A percentile compares a stretch with the other conserved stretches of the same genome.
These are phyloP conservation scores for Corapipo altera DNA, from an alignment of 2,113 vertebrate species.

Conservation along the genomic window DNA sequence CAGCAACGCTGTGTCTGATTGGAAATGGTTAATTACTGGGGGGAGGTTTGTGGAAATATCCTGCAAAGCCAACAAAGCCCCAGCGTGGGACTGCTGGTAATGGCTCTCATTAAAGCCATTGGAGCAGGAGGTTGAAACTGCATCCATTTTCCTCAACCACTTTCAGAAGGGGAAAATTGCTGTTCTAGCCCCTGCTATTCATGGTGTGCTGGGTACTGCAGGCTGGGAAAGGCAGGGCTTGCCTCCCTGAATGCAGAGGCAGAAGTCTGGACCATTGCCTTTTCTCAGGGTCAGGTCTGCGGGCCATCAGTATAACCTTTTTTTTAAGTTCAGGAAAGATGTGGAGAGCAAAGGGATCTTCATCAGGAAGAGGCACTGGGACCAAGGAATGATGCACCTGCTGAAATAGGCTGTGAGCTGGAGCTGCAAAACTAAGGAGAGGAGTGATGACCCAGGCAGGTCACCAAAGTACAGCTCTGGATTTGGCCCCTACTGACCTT, in stretches of 20 bases:
- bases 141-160: background rate
- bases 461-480: rapidly evolving
- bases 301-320: background rate
- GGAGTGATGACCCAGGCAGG: background rate
- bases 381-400: background rate
- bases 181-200: background rate
- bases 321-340: background rate
- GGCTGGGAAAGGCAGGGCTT: background rate
- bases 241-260: background rate
- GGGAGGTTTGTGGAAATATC: background rate
- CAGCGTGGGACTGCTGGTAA: background rate
- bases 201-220: background rate
- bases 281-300: background rate
- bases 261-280: background rate
- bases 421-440: background rate
- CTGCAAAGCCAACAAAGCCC: background rate
- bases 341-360: background rate
- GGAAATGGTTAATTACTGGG: background rate
- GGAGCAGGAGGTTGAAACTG: background rate
- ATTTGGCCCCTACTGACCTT: background rate
- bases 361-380: background rate
- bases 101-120: slow-evolving; percentile 8
- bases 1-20: background rate
- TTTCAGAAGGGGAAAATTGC: background rate
- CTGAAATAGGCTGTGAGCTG: background rate